Base-by-base conservation (phyloP, 1,140 invertebrate genomes). In the Lordiphosa clarofinis region DNA sequence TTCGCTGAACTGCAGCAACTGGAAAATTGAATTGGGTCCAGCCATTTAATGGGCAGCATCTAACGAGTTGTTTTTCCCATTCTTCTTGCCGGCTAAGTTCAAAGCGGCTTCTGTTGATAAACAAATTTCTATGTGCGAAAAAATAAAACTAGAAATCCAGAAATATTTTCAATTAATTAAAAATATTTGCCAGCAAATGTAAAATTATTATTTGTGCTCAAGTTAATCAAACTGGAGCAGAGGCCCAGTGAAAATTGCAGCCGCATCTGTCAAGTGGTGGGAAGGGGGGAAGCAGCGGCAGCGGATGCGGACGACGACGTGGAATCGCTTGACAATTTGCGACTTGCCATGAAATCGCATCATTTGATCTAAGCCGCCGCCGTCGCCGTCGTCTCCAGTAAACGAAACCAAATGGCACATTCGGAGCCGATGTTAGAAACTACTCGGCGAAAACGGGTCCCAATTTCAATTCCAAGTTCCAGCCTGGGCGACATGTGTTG, bases 321-420 rank as follows among this genome's bases (percentile, higher is more conserved):
- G 11, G 28, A 40, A 66, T 60, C 61, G 76, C 69, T 78, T 82
- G 82, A 87, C 76, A 87, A 82, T 87, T 72, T 78, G 73, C 73
- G 76, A 87, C 82, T 87, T 87, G 82, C 12, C 82, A 87, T 87
- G 75, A 87, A 87, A 87, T 87, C 82, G 78, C 71, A 87, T 68
- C 74, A 78, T 87, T 87, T 87, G 82, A 87, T 87, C 82, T 87
- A 66, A 87, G 82, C 82, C 82, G 82, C 73, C 67, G 57, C 37
- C 31, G 28, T 44, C 82, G 82, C 73, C 67, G 57, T 28, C 21
- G 28, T 44, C 36, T 46, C 28, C 43, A 31, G 31, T 33, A 87
- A 87, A 87, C 61, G 82, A 87, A 87, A 87, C 82, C 82, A 87
- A 87, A 87, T 87, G 82, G 72, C 59, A 44, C 67, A 49, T 78